Conservation (phyloP, 2,797 vertebrate genomes). For the Etheostoma nigrum region DNA sequence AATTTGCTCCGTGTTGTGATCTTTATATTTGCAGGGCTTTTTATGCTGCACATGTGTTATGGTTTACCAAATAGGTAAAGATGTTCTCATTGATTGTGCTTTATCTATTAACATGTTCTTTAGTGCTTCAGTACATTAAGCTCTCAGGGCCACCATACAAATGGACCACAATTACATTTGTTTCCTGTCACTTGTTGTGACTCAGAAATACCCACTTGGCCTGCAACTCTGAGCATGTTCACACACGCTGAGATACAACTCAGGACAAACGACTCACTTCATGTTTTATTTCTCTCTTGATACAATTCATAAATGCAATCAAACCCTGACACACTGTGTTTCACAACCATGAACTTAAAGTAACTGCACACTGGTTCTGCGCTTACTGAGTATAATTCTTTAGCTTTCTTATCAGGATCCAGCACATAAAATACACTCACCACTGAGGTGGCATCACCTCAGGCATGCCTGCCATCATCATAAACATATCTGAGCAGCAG, state of each 20-base stretch:
- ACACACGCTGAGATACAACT: not conserved
- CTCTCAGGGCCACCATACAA: not conserved
- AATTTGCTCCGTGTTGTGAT: not conserved
- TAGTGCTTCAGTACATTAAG: not conserved
- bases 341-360: slow-evolving; percentile 26
- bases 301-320: slow-evolving; percentile 28
- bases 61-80: not conserved
- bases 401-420: slow-evolving; percentile 22
- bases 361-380: slow-evolving; percentile 6
- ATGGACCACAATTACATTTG: not conserved
- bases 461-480: slow-evolving; percentile 62
- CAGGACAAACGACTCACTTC: slow-evolving; percentile 15
- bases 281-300: slow-evolving; percentile 24
- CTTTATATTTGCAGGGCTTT: not conserved
- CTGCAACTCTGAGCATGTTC: not conserved
- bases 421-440: slow-evolving; percentile 60
- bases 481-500: slow-evolving; percentile 65
- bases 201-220: not conserved
- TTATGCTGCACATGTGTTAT: not conserved
- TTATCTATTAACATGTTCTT: not conserved
- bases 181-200: slow-evolving; percentile 16
- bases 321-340: slow-evolving; percentile 19
- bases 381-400: slow-evolving; percentile 15
- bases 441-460: slow-evolving; percentile 48
- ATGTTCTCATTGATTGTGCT: not conserved